Percentiles rank a stretch among this genome's conserved stretches.
These are phyloP conservation scores for Anser brachyrhynchus DNA, from an alignment of 2,113 vertebrate species.

Conservation along the genomic window DNA sequence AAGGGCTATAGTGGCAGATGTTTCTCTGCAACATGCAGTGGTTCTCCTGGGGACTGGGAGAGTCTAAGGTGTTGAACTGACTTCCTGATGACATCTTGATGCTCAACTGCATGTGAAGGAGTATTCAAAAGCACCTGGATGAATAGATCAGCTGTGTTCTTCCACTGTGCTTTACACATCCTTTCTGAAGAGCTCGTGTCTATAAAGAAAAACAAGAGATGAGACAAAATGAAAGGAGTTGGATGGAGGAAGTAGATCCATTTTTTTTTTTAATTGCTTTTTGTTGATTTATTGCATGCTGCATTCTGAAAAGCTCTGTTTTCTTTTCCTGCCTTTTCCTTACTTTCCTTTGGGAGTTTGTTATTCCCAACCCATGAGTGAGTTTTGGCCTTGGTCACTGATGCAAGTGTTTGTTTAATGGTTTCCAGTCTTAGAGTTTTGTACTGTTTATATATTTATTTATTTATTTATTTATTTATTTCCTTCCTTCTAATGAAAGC, in stretches of 20 bases:
- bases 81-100: not conserved
- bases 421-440: not conserved
- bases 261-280: not conserved
- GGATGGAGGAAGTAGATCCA: not conserved
- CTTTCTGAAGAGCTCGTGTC: not conserved
- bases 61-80: not conserved
- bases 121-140: not conserved
- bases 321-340: not conserved
- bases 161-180: not conserved
- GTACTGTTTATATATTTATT: not conserved
- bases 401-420: not conserved
- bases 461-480: not conserved
- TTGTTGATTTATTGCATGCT: not conserved
- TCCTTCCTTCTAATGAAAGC: not conserved
- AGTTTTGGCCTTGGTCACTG: not conserved
- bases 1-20: not conserved
- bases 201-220: not conserved
- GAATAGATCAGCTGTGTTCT: not conserved
- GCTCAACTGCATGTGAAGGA: not conserved
- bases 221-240: not conserved
- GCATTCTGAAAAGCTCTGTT: not conserved
- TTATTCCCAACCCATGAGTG: not conserved
- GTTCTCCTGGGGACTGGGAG: rapidly evolving
- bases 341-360: not conserved
- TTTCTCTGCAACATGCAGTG: not conserved